Evolutionary conservation across 2,113 vertebrate genomes (phyloP).

Genomic region (Laticauda colubrina): DNA sequence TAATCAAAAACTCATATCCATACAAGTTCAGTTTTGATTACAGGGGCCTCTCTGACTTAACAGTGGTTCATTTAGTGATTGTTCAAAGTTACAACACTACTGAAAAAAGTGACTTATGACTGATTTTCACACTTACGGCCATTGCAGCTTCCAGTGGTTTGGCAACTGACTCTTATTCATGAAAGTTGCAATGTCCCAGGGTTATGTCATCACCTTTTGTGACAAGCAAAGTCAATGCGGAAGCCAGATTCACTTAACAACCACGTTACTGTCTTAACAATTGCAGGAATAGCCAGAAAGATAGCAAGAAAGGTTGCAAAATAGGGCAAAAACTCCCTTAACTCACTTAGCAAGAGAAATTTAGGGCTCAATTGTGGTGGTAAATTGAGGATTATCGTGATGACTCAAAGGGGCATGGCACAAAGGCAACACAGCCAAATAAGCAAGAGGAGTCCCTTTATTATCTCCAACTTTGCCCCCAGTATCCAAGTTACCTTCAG

Average conservation of each 20-base stretch:
- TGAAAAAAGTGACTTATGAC: neutral
- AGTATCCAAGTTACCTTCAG: too few species aligned
- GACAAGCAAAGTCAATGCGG: neutral
- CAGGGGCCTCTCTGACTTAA: neutral
- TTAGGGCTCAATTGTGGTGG: too few species aligned
- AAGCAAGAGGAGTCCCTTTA: too few species aligned
- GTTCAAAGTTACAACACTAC: neutral
- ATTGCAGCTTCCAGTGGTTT: neutral
- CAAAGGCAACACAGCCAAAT: too few species aligned
- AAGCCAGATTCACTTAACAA: neutral
- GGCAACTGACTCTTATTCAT: neutral
- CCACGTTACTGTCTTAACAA: too few species aligned
- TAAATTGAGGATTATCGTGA: too few species aligned
- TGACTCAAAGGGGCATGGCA: too few species aligned
- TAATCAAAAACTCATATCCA: neutral
- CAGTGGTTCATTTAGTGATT: neutral
- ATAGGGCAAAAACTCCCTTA: too few species aligned
- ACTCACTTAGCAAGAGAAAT: too few species aligned
- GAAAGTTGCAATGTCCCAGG: neutral
- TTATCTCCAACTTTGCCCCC: too few species aligned
- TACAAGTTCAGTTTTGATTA: neutral
- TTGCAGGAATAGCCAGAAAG: too few species aligned
- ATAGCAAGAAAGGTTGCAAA: too few species aligned
- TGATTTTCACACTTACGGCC: neutral
- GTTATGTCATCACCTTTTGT: neutral